Conservation (phyloP, 2,797 vertebrate genomes). For the Coilia nasus region DNA sequence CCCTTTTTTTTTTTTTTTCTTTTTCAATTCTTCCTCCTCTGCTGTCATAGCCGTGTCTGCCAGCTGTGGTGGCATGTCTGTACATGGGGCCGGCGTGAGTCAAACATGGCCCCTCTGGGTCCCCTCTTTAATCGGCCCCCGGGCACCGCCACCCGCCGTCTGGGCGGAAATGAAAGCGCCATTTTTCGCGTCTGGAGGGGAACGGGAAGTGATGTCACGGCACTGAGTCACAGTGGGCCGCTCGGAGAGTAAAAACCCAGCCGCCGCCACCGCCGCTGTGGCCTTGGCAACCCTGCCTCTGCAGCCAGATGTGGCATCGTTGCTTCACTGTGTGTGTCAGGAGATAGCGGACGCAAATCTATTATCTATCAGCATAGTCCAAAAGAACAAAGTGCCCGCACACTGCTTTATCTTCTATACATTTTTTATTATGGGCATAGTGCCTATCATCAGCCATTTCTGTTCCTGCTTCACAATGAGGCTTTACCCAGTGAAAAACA, state of each 20-base stretch:
- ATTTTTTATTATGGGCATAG: too few relatives aligned
- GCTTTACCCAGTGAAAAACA: too few relatives aligned
- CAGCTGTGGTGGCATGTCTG: background rate
- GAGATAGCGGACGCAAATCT: too few relatives aligned
- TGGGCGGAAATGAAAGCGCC: constrained; percentile 2
- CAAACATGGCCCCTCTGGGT: background rate
- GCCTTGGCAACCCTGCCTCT: background rate
- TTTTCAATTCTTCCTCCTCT: too few relatives aligned
- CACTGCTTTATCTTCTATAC: too few relatives aligned
- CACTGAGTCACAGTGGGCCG: background rate
- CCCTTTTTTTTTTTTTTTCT: background rate
- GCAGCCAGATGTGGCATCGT: too few relatives aligned
- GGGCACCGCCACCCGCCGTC: background rate
- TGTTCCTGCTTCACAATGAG: too few relatives aligned
- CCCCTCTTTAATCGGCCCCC: background rate
- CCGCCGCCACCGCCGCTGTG: too few relatives aligned
- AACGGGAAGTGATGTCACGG: background rate
- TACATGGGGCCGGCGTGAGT: background rate
- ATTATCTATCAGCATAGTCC: too few relatives aligned
- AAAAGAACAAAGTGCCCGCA: too few relatives aligned
- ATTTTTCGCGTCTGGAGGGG: background rate
- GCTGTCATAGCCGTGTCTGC: background rate
- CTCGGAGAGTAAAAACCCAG: background rate
- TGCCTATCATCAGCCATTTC: too few relatives aligned
- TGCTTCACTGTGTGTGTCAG: too few relatives aligned